Evolutionary conservation across 2,888 invertebrate species (phyloP), one percentile per base, ranked within the genome.

Genomic region (Torymus auratus): DNA sequence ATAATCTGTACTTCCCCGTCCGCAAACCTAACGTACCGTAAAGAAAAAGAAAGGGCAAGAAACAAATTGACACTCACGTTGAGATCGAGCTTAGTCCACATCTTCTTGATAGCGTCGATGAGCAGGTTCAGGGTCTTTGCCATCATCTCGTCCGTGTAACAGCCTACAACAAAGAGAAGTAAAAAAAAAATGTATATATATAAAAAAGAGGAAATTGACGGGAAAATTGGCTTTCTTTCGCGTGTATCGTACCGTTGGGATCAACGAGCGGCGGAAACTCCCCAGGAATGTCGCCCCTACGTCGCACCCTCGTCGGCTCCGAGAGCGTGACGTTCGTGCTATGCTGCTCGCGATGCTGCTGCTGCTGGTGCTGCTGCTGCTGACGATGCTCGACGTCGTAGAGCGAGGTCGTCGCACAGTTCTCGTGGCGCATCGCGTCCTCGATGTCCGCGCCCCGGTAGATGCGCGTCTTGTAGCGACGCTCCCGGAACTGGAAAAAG

Each of bases 1-100:
- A 28, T 28, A 1, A 28, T 28, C 28, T 28, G 0, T 2, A 5
- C 28, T 28, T 5, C 28, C 28, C 5, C 28, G 3, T 28, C 28
- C 2, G 1, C 2, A 20, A 20, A 5, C 28, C 2, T 28, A 28
- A 28, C 28, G 7, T 2, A 28, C 7, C 7, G 7, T 41, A 41
- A 7, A 52, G 41, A 41, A 2, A 20, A 52, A 14, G 5, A 60
- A 55, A 15, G 1, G 10, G 2, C 2, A 28, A 56, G 0, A 55
- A 50, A 65, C 41, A 58, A 41, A 20, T 20, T 14, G 17, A 69
- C 69, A 87, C 90, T 89, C 84, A 92, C 92, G 78, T 88, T 89
- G 53, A 85, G 93, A 84, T 93, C 94, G 78, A 96, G 92, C 91
- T 96, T 95, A 81, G 93, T 93, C 85, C 95, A 94, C 61, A 97